These are phyloP conservation scores for Sitobion miscanthi DNA, from an alignment of 1,140 invertebrate species.

Conservation along the genomic window DNA sequence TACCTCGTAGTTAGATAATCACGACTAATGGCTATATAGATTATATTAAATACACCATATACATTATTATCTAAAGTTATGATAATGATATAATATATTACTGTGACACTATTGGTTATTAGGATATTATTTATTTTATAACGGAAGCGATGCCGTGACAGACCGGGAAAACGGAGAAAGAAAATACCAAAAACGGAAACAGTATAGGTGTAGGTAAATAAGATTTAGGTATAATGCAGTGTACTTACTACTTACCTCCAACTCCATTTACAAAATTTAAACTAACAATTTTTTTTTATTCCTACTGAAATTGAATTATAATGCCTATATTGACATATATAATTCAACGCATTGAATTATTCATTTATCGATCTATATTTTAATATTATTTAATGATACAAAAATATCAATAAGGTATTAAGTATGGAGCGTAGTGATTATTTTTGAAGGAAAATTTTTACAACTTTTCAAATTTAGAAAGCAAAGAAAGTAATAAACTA, in stretches of 20 bases:
- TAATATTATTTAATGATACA: neutral
- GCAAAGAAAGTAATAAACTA: too few relatives aligned
- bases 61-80: neutral
- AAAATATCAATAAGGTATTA: too few relatives aligned
- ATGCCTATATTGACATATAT: too few relatives aligned
- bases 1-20: neutral
- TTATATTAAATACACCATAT: neutral
- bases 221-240: too few relatives aligned
- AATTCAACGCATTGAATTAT: too few relatives aligned
- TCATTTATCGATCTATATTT: neutral
- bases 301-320: too few relatives aligned
- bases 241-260: too few relatives aligned
- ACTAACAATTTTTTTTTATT: neutral
- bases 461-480: too few relatives aligned
- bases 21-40: neutral
- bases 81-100: neutral
- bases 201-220: neutral
- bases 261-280: neutral
- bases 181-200: neutral
- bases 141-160: neutral
- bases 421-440: too few relatives aligned
- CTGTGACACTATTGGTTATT: neutral
- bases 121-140: conserved; percentile 3
- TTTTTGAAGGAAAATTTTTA: too few relatives aligned
- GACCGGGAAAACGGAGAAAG: neutral